Base-by-base conservation (phyloP, 2,888 invertebrate genomes). In the Caenorhabditis zanzibari region DNA sequence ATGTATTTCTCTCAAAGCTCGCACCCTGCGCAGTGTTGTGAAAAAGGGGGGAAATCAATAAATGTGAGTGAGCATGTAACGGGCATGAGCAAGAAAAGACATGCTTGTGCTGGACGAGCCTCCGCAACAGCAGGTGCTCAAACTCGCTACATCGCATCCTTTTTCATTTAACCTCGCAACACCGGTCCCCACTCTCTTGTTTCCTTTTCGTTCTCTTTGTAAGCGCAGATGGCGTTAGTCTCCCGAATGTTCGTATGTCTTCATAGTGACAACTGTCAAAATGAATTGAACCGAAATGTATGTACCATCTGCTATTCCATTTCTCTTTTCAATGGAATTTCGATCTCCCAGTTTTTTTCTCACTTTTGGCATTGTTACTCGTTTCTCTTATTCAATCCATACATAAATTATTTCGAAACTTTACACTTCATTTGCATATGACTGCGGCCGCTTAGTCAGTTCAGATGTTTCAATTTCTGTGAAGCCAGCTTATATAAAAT, bases 121-220 rank as follows among this genome's bases (percentile, higher is more conserved):
- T 2, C 7, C 28, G 54, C 81, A 68, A 81, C 81, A 81, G 81
- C 81, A 81, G 81, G 81, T 81, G 81, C 74, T 81, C 81, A 81
- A 81, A 81, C 81, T 81, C 81, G 74, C 73, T 69, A 68, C 74
- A 74, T 81, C 74, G 80, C 80, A 80, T 73, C 79, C 71, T 79
- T 79, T 79, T 79, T 63, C 75, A 66, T 61, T 63, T 52, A 38
- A 32, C 56, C 71, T 58, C 61, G 68, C 61, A 54, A 49, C 49
- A 54, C 63, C 54, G 38, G 73, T 24, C 49, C 59, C 44, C 22
- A 6, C 5, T 16, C 47, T 47, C 19, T 47, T 63, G 73, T 63
- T 61, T 38, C 54, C 52, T 35, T 72, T 73, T 71, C 10, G 1
- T 4, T 10, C 38, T 38, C 44, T 38, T 32, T 12, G 41, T 14